Evolutionary conservation across 2,113 vertebrate species (phyloP).

Genomic region (Callocephalon fimbriatum): DNA sequence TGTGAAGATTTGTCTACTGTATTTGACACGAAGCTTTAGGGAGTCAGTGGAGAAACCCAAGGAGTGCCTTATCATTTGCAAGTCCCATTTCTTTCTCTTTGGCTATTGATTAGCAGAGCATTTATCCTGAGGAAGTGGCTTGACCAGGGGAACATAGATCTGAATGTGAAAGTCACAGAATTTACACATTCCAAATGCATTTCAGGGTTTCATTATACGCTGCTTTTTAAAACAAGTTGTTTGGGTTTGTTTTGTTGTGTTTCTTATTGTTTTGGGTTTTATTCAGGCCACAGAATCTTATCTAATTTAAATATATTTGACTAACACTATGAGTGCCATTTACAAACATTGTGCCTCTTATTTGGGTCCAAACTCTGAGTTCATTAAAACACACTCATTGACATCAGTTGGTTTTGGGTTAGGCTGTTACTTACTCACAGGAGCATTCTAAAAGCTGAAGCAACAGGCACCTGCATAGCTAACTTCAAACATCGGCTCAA

Average conservation of each 20-base stretch:
- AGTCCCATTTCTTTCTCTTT: not conserved
- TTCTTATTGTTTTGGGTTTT: not conserved
- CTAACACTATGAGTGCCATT: not conserved
- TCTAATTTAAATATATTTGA: not conserved
- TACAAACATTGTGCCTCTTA: not conserved
- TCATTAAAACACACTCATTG: not conserved
- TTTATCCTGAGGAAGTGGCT: not conserved
- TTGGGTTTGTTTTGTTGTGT: not conserved
- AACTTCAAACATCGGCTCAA: not conserved
- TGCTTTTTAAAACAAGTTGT: not conserved
- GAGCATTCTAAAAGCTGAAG: not conserved
- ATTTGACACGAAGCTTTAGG: not conserved
- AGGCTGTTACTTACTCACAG: not conserved
- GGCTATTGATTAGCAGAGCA: not conserved
- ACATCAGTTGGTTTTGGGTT: not conserved
- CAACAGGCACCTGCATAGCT: not conserved
- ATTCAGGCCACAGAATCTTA: not conserved
- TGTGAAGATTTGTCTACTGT: constrained; percentile 40
- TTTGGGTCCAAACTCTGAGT: not conserved
- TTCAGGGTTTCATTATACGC: not conserved
- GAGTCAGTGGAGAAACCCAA: constrained; percentile 21
- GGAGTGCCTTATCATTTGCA: not conserved
- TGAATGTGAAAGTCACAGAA: not conserved
- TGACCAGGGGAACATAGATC: not conserved
- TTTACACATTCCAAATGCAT: not conserved